A percentile compares a stretch with the other conserved stretches of the same genome.
phyloP scores from a whole-genome alignment of 2,888 invertebrate species.

The Erynnis tages region DNA sequence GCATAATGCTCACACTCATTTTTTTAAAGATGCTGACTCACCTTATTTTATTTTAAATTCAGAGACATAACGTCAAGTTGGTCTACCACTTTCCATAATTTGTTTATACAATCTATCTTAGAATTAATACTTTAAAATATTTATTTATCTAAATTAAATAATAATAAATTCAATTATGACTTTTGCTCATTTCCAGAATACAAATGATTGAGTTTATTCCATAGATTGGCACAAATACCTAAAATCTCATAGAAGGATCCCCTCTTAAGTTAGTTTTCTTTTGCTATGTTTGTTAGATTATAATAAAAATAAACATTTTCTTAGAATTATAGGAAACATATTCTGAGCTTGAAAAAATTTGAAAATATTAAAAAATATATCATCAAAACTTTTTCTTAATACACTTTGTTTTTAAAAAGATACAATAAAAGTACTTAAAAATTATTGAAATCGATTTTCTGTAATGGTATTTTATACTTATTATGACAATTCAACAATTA shows the following conservation, averaged over 20 bases:
- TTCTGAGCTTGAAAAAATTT: slow-evolving; percentile 20
- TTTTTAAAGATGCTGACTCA: too few species aligned
- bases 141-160: too few species aligned
- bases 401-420: slow-evolving; percentile 12
- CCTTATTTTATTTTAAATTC: too few species aligned
- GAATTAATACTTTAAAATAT: too few species aligned
- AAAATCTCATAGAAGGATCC: not conserved
- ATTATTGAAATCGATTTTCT: too few species aligned
- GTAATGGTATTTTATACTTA: too few species aligned
- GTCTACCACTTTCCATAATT: too few species aligned
- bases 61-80: too few species aligned
- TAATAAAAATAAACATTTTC: slow-evolving; percentile 20
- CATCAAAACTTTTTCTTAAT: slow-evolving; percentile 6
- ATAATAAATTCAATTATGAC: too few species aligned
- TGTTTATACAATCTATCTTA: too few species aligned
- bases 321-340: slow-evolving; percentile 26
- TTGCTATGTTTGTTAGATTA: slow-evolving; percentile 1
- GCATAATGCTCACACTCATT: too few species aligned
- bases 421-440: slow-evolving; percentile 1
- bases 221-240: slow-evolving; percentile 7
- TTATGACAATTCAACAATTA: too few species aligned
- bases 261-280: slow-evolving; percentile 4
- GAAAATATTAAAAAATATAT: slow-evolving; percentile 15
- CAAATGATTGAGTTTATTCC: not conserved
- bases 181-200: not conserved